Evolutionary conservation across 2,113 vertebrate species (phyloP), one percentile per base, ranked within the genome.

Genomic region (Terrapene triunguis): DNA sequence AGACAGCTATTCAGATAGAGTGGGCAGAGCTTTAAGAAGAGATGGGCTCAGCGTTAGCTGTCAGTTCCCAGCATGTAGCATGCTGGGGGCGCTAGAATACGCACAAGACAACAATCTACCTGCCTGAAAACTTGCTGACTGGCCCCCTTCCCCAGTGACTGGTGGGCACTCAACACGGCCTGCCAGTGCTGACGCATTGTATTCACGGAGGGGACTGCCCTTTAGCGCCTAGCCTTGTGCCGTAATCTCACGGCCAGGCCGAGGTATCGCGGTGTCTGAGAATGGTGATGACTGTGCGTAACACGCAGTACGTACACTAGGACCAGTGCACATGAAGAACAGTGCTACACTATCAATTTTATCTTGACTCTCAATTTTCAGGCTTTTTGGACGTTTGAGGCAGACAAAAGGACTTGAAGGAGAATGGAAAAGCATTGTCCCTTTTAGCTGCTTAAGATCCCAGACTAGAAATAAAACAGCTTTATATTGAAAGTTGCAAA

Each of bases 231-330:
- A 24, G 38, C n/a, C 38, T 12, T 22, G 72, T 24, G 72, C 38
- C 5, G 10, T 10, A 24, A 44, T 74, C 10, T 25, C 72, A 74
- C 10, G 2, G n/a, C n/a, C 72, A 38, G 10, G 14, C 62, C 7
- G 7, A 17, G 35, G 16, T n/a, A 19, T 69, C 35, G 8, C 8
- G 2, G 72, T 10, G 11, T 42, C 72, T 44, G n/a, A 44, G 72
- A 74, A 74, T 10, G 11, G n/a, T 5, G 38, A 38, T 25, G 38
- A 38, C 21, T 6, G 8, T 5, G n/a, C 11, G 38, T 42, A 74
- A 42, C 19, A 38, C 2, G 3, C 6, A 1, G 9, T 74, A 74
- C 35, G 5, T 19, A 12, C 11, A 9, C 19, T 3, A 21, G 38
- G n/a, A 74, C n/a, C 72, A 44, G 21, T 74, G 38, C 38, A 42